Base-by-base conservation (phyloP, 1,140 invertebrate genomes). In the Dinothrombium tinctorium region DNA sequence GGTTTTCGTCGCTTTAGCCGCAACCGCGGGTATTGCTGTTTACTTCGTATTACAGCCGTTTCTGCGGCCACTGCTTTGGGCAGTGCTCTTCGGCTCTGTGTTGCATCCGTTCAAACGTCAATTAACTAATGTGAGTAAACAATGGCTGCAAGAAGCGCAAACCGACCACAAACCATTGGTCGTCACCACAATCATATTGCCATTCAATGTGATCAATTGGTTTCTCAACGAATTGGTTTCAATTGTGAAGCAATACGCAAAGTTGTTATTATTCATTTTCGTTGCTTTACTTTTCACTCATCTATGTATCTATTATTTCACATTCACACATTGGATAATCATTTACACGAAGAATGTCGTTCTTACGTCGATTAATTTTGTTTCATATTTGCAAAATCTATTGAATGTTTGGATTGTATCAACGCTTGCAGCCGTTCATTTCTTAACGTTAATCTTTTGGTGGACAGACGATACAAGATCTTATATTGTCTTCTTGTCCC, bases 41-140 rank as follows among this genome's bases (percentile, higher is more conserved):
- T 87, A 81, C 54, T 69, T 75, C 45, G 74, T 84, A 35, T 58
- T 92, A 4, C 74, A 80, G 53, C 81, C 84, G 0, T 95, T 94
- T 59, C 68, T 92, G 6, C 15, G 23, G 24, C 81, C 87, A 0
- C 54, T 95, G 24, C 67, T 92, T 43, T 96, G 87, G 87, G 86
- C 87, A 4, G 59, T 92, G 33, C 57, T 96, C 12, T 82, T 83
- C 56, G 83, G 83, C 11, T 80, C 79, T 7, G 74, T 84, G 25
- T 62, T 92, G 20, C 77, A 86, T 57, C 83, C 83, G 0, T 74
- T 87, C 49, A 92, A 92, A 53, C 65, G 71, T 41, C 70, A 68
- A 23, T 53, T 86, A 11, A 69, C 74, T 5, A 67, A 67, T 17
- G 63, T 63, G 47, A 63, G 78, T 33, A 67, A 71, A 43, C 63